Conservation (phyloP, 2,888 invertebrate species). For the Nemotelus nigrinus region DNA sequence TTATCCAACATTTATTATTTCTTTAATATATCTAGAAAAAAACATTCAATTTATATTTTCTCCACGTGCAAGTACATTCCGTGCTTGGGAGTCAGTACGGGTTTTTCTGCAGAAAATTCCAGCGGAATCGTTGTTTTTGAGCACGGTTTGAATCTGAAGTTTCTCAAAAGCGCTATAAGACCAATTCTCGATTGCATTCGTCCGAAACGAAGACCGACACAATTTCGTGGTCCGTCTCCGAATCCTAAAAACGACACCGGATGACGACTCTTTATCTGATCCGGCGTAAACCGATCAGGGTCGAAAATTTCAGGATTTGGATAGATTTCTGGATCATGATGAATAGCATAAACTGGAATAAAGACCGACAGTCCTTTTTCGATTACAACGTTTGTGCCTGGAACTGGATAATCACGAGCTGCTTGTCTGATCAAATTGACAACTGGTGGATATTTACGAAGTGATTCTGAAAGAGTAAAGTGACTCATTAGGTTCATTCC, state of each 20-base stretch:
- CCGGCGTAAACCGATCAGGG: slow-evolving; percentile 70
- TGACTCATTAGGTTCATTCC: too few species aligned
- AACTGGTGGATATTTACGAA: slow-evolving; percentile 68
- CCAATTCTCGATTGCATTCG: slow-evolving; percentile 56
- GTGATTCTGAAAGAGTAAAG: slow-evolving; percentile 63
- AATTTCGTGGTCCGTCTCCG: slow-evolving; percentile 64
- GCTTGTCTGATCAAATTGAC: slow-evolving; percentile 65
- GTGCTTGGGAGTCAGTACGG: slow-evolving; percentile 54
- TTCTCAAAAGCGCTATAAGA: slow-evolving; percentile 42
- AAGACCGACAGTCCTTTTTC: slow-evolving; percentile 68
- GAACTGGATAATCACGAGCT: slow-evolving; percentile 65
- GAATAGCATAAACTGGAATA: slow-evolving; percentile 69
- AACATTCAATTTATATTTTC: slow-evolving; percentile 13
- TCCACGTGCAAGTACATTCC: slow-evolving; percentile 54
- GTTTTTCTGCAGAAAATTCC: slow-evolving; percentile 46
- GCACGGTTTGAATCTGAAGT: slow-evolving; percentile 44
- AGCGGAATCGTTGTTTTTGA: slow-evolving; percentile 51
- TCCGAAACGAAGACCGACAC: slow-evolving; percentile 63
- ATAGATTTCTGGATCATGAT: slow-evolving; percentile 70
- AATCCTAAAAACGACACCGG: slow-evolving; percentile 63
- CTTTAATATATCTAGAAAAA: too few species aligned
- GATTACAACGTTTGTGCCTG: slow-evolving; percentile 64
- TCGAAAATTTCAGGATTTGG: slow-evolving; percentile 71
- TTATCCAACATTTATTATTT: too few species aligned
- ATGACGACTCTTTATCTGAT: slow-evolving; percentile 65